A percentile compares a stretch with the other conserved stretches of the same genome.
These are phyloP conservation scores for Urophycis tenuis DNA, from an alignment of 2,797 vertebrate genomes.

Conservation along the genomic window DNA sequence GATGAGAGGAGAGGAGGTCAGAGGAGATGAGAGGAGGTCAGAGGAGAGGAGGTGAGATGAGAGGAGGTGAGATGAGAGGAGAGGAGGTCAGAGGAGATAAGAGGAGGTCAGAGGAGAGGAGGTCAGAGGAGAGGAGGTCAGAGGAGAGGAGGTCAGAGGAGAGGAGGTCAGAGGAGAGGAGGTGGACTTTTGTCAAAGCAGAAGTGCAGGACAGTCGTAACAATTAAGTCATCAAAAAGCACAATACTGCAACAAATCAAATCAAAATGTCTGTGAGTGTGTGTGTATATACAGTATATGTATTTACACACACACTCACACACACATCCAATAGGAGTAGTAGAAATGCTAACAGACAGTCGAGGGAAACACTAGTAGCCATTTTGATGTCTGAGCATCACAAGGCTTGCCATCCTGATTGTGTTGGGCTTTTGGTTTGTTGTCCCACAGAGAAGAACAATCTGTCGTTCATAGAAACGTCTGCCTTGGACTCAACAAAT, in stretches of 20 bases:
- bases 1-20: too few species aligned
- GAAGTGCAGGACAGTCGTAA: background rate
- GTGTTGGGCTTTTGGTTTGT: constrained; percentile 2
- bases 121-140: too few species aligned
- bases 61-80: too few species aligned
- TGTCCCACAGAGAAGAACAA: constrained; percentile 88
- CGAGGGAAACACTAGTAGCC: background rate
- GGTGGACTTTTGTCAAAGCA: background rate
- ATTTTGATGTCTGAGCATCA: background rate
- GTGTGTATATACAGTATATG: background rate
- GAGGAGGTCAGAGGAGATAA: too few species aligned
- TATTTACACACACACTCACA: background rate
- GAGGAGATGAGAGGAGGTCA: too few species aligned
- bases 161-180: too few species aligned
- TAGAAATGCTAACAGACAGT: background rate
- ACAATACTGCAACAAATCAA: background rate
- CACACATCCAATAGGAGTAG: background rate
- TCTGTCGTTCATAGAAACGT: constrained; percentile 97
- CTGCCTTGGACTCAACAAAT: constrained; percentile 96
- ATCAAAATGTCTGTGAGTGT: background rate
- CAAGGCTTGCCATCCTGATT: background rate
- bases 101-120: too few species aligned
- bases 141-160: too few species aligned
- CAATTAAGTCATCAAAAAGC: background rate
- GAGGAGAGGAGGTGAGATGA: too few species aligned